Evolutionary conservation across 2,888 invertebrate species (phyloP).

Genomic region (Harpalus rufipes): DNA sequence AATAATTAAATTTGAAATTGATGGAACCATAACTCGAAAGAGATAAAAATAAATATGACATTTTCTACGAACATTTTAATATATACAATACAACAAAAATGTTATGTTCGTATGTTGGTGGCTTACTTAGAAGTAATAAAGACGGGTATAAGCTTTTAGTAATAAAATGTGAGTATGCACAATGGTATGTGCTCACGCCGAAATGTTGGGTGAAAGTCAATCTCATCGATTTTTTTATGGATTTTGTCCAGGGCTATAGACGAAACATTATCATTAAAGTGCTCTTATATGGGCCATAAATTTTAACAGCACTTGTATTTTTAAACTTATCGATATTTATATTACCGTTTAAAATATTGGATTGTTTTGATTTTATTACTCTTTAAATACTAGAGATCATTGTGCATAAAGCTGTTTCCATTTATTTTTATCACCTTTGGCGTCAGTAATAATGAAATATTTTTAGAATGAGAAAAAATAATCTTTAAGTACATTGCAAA

Average conservation of each 20-base stretch:
- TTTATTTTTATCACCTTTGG: conserved; percentile 16
- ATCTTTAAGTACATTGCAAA: conserved; percentile 39
- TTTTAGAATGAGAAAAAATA: conserved; percentile 23
- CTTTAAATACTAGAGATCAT: conserved; percentile 3
- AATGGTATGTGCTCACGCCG: background rate
- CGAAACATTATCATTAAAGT: conserved; percentile 54
- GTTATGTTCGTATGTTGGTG: background rate
- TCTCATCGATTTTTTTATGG: conserved; percentile 36
- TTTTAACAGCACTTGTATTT: conserved; percentile 52
- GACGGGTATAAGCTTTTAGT: background rate
- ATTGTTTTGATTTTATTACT: conserved; percentile 44
- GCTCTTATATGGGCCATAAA: conserved; percentile 27
- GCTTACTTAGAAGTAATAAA: conserved; percentile 3
- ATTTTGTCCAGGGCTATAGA: conserved; percentile 17
- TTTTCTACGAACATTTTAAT: background rate
- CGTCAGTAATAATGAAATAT: conserved; percentile 29
- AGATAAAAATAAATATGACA: background rate
- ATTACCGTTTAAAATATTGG: conserved; percentile 43
- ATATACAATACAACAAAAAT: background rate
- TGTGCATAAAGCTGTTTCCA: too few relatives aligned
- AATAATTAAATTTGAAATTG: background rate
- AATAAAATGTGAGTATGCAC: background rate
- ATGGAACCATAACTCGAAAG: background rate
- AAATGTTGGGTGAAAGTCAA: background rate
- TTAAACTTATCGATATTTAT: conserved; percentile 50